These are phyloP conservation scores for Drosophila cyrtoloma DNA, from an alignment of 2,888 invertebrate genomes.

Conservation along the genomic window DNA sequence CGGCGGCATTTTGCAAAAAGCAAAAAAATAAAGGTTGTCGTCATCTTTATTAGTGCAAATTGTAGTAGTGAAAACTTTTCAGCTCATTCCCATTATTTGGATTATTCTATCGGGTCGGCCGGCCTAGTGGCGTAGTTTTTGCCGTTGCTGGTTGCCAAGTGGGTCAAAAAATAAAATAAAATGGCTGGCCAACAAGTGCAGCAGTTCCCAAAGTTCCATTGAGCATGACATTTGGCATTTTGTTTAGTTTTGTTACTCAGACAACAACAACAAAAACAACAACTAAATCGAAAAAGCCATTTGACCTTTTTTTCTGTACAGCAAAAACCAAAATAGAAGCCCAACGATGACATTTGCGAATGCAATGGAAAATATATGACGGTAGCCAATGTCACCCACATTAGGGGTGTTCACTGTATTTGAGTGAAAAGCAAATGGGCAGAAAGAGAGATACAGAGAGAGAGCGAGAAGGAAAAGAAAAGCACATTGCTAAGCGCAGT, in stretches of 20 bases:
- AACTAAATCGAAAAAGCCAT: slow-evolving; percentile 52
- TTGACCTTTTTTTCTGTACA: slow-evolving; percentile 58
- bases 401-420: slow-evolving; percentile 33
- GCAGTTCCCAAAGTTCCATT: slow-evolving; percentile 49
- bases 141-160: slow-evolving; percentile 48
- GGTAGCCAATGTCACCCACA: slow-evolving; percentile 41
- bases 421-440: neutral
- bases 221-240: slow-evolving; percentile 68
- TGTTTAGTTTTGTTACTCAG: slow-evolving; percentile 58
- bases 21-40: slow-evolving; percentile 29
- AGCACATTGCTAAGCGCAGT: no score
- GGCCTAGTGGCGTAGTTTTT: slow-evolving; percentile 34
- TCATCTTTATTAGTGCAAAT: slow-evolving; percentile 46
- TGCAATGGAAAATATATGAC: slow-evolving; percentile 45
- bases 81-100: neutral
- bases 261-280: slow-evolving; percentile 45
- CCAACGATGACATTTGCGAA: slow-evolving; percentile 56
- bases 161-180: slow-evolving; percentile 45
- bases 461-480: neutral
- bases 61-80: slow-evolving; percentile 25
- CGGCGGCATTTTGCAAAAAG: slow-evolving; percentile 8
- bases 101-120: neutral
- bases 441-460: neutral
- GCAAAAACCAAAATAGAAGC: slow-evolving; percentile 38
- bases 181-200: slow-evolving; percentile 54